These are phyloP conservation scores for Brachypalpus laphriformis DNA, from an alignment of 2,888 invertebrate species.

Conservation along the genomic window DNA sequence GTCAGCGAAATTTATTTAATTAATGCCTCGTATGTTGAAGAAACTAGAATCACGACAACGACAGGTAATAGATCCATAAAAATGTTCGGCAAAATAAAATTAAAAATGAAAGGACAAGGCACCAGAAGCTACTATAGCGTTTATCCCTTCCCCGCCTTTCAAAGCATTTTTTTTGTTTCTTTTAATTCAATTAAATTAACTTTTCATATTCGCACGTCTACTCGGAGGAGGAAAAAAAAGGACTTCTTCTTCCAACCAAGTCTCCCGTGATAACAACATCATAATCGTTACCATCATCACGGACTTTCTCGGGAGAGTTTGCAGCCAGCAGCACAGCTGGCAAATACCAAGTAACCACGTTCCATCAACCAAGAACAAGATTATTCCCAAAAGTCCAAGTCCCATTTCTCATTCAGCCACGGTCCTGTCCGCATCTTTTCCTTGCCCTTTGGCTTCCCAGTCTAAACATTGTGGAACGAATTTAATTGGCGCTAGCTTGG, in stretches of 20 bases:
- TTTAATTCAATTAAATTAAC: constrained; percentile 66
- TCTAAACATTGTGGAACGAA: constrained; percentile 56
- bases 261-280: constrained; percentile 55
- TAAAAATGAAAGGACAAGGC: not conserved
- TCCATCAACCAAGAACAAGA: constrained; percentile 47
- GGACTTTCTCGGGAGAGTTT: constrained; percentile 13
- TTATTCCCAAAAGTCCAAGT: constrained; percentile 69
- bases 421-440: constrained; percentile 53
- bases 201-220: constrained; percentile 50
- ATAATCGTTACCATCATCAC: constrained; percentile 57
- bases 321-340: constrained; percentile 16
- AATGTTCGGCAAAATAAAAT: not conserved
- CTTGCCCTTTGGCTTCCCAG: constrained; percentile 60
- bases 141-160: not conserved
- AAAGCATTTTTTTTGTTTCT: not conserved
- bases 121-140: not conserved
- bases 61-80: not conserved
- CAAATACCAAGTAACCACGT: not conserved
- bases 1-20: not conserved
- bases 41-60: constrained; percentile 4
- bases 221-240: not conserved
- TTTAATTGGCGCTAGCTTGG: constrained; percentile 74
- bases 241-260: constrained; percentile 3
- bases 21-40: constrained; percentile 3
- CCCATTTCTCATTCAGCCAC: constrained; percentile 63